Evolutionary conservation across 2,797 vertebrate species (phyloP).

Genomic region (Sebastes steindachneri): DNA sequence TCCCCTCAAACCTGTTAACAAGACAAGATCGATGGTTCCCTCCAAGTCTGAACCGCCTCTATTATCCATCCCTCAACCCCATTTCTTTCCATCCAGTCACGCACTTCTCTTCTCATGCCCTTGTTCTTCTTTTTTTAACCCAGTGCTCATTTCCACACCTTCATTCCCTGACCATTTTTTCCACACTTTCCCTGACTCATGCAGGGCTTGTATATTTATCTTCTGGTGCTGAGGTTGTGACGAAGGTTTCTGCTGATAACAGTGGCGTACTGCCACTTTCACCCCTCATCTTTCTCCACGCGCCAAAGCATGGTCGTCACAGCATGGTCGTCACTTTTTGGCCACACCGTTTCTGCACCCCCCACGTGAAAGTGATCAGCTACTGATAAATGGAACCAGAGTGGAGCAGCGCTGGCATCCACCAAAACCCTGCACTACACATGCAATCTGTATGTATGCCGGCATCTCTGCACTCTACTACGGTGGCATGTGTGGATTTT

Average conservation of each 20-base stretch:
- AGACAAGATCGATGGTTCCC: slow-evolving; percentile 63
- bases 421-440: not conserved
- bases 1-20: slow-evolving; percentile 55
- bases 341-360: slow-evolving; percentile 10
- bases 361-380: slow-evolving; percentile 17
- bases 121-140: slow-evolving; percentile 26
- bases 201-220: slow-evolving; percentile 44
- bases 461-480: not conserved
- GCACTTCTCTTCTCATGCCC: slow-evolving; percentile 26
- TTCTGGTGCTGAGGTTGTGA: slow-evolving; percentile 30
- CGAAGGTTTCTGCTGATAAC: slow-evolving; percentile 46
- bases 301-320: not conserved
- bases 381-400: slow-evolving; percentile 33
- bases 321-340: not conserved
- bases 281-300: slow-evolving; percentile 15
- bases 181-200: slow-evolving; percentile 35
- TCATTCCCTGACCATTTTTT: slow-evolving; percentile 17
- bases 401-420: not conserved
- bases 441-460: not conserved
- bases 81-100: slow-evolving; percentile 47
- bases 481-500: not conserved
- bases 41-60: slow-evolving; percentile 54
- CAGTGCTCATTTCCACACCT: slow-evolving; percentile 35
- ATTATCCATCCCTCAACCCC: slow-evolving; percentile 53
- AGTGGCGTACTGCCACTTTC: slow-evolving; percentile 14